Conservation (phyloP, 2,113 vertebrate species). For the Rhinichthys klamathensis region DNA sequence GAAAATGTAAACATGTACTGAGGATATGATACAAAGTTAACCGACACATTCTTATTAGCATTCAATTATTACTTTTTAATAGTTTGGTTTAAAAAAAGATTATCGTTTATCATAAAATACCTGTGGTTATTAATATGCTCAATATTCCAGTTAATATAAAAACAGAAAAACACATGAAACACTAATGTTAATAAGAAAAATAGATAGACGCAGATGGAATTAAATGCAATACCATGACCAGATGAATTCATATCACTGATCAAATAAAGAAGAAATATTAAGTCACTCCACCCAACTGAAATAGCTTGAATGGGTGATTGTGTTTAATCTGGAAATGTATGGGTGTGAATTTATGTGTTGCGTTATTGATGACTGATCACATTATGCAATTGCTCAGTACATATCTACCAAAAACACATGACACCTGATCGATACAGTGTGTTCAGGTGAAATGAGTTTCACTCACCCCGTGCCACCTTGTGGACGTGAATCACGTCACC, state of each 20-base stretch:
- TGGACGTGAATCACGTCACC: conserved; percentile 31
- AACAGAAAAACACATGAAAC: neutral
- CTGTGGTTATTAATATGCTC: neutral
- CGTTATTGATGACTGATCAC: neutral
- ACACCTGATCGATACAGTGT: neutral
- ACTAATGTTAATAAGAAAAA: neutral
- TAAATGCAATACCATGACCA: neutral
- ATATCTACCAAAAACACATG: neutral
- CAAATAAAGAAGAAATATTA: neutral
- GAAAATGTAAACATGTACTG: neutral
- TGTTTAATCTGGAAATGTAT: neutral
- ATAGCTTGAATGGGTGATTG: neutral
- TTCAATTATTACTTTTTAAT: neutral
- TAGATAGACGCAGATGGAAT: neutral
- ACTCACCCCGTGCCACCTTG: conserved; percentile 50
- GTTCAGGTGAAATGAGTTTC: neutral
- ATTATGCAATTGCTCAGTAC: neutral
- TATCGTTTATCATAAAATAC: neutral
- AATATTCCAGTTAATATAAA: neutral
- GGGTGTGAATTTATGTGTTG: neutral
- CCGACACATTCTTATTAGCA: too few species aligned
- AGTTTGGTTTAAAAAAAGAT: neutral
- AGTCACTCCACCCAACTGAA: conserved; percentile 3
- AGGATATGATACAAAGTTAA: neutral
- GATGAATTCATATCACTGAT: neutral